These are phyloP conservation scores for Sphaerophoria rueppellii DNA, from an alignment of 2,888 invertebrate genomes.

Conservation along the genomic window DNA sequence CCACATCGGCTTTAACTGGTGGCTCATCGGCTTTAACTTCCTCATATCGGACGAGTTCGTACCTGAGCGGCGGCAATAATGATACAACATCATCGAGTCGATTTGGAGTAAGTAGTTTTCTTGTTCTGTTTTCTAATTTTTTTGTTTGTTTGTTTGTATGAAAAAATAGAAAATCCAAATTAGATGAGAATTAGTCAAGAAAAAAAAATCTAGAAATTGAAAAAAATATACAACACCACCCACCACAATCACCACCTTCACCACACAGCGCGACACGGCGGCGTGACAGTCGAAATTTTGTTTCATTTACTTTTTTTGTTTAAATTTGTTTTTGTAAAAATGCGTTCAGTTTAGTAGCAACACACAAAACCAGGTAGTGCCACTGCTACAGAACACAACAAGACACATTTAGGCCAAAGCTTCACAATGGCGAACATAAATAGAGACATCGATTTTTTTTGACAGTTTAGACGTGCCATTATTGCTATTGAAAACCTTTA, in stretches of 20 bases:
- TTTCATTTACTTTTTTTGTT: background rate
- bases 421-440: slow-evolving; percentile 37
- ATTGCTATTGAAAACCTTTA: slow-evolving; percentile 18
- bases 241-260: slow-evolving; percentile 65
- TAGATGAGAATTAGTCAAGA: slow-evolving; percentile 5
- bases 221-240: slow-evolving; percentile 68
- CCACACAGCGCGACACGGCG: slow-evolving; percentile 28
- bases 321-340: slow-evolving; percentile 11
- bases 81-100: slow-evolving; percentile 81
- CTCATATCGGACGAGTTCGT: slow-evolving; percentile 79
- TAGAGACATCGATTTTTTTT: background rate
- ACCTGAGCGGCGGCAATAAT: slow-evolving; percentile 78
- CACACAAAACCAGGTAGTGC: slow-evolving; percentile 16
- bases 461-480: slow-evolving; percentile 24
- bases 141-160: background rate
- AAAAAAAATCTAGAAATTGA: slow-evolving; percentile 18
- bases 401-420: slow-evolving; percentile 43
- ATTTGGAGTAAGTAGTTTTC: slow-evolving; percentile 81
- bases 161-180: background rate
- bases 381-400: slow-evolving; percentile 49
- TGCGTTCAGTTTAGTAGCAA: slow-evolving; percentile 44
- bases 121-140: background rate
- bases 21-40: slow-evolving; percentile 76
- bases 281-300: slow-evolving; percentile 54
- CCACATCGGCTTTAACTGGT: slow-evolving; percentile 77